These are phyloP conservation scores for Elachura formosa DNA, from an alignment of 2,113 vertebrate species.

Conservation along the genomic window DNA sequence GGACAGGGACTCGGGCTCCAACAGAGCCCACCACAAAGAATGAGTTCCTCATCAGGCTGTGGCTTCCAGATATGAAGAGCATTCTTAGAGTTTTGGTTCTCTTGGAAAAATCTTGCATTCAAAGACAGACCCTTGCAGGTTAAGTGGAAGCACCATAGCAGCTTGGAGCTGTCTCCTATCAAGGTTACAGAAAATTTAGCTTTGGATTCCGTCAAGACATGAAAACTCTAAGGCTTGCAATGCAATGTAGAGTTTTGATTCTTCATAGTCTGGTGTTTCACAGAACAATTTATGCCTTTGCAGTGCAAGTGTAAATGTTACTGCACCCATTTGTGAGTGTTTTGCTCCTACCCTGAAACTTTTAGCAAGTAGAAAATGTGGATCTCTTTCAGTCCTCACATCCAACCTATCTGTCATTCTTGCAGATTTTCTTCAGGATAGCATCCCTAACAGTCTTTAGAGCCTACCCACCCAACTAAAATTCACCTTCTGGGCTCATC, in stretches of 20 bases:
- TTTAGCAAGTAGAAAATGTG: neutral
- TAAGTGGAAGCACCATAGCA: neutral
- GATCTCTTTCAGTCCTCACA: neutral
- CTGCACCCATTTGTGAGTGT: neutral
- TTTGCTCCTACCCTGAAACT: neutral
- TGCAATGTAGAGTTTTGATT: neutral
- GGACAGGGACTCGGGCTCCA: rapidly evolving
- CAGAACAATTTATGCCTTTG: neutral
- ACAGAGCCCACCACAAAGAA: neutral
- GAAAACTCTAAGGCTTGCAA: neutral
- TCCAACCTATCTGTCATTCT: neutral
- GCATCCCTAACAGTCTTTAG: neutral
- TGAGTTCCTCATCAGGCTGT: neutral
- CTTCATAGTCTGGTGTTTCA: neutral
- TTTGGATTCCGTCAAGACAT: neutral
- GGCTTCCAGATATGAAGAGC: neutral
- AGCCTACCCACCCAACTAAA: neutral
- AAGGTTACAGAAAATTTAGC: neutral
- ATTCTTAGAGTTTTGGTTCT: neutral
- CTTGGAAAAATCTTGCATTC: neutral
- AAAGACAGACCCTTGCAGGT: neutral
- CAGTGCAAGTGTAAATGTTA: neutral
- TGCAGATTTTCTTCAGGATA: neutral
- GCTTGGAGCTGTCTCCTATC: neutral
- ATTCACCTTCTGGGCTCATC: neutral